A percentile compares a stretch with the other conserved stretches of the same genome.
phyloP scores from a whole-genome alignment of 2,888 invertebrate species.

The Ferdinandea cuprea region DNA sequence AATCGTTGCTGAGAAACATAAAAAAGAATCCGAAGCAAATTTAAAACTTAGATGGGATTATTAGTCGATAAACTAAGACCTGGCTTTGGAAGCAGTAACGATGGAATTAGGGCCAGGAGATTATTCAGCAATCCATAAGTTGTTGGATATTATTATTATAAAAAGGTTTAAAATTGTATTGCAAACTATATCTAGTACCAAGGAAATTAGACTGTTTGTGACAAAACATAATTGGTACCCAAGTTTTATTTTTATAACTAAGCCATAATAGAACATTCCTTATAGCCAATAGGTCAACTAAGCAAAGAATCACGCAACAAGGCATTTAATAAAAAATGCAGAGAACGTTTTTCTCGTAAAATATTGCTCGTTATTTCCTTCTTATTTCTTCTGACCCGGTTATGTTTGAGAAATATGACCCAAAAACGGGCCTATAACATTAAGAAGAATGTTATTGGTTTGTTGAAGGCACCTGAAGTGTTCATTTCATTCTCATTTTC shows the following conservation, averaged over 20 bases:
- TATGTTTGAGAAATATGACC: background rate
- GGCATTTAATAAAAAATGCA: background rate
- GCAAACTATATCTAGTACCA: background rate
- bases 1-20: no score
- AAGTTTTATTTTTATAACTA: background rate
- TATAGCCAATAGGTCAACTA: background rate
- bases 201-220: constrained; percentile 6
- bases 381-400: background rate
- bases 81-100: no score
- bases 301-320: background rate
- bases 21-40: no score
- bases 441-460: background rate
- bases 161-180: background rate
- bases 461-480: no score
- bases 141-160: background rate
- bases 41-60: no score
- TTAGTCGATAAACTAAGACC: no score
- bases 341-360: background rate
- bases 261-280: background rate
- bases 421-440: background rate
- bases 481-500: no score
- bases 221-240: background rate
- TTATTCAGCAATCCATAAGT: no score
- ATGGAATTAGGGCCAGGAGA: no score
- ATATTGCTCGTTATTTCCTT: background rate